Base-by-base conservation (phyloP, 2,113 vertebrate species). In the Neopipo cinnamomea region DNA sequence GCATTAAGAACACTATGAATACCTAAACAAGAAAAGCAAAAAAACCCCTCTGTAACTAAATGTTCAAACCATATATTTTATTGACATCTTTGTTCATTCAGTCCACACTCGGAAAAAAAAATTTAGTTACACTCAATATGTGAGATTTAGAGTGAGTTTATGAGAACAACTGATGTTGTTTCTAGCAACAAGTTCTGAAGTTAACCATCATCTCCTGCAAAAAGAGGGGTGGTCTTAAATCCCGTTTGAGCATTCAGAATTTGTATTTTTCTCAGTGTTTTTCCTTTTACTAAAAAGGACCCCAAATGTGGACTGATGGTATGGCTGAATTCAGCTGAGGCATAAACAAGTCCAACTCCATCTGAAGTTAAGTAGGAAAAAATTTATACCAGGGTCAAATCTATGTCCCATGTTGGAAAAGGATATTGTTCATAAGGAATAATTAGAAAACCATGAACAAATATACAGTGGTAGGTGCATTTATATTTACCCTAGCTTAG, bases 391-490 rank as follows among this genome's bases (percentile, higher is more conserved):
- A 56, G 28, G 46, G 66, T 59, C 39, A 77, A 63, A 70, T 71
- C 72, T 71, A 9, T 39, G 78, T 71, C 47, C 39, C 49, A 4
- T 55, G 63, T 35, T 93, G 52, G 53, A 81, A 93, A 93, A 8
- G 3, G 61, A 35, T 63, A 35, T 50, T 71, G 56, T 78, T 55
- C 65, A 71, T 33, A 89, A 77, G 39, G 56, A 93, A 77, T 92
- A 95, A 93, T 89, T 87, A 91, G 76, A 91, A 92, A 95, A 46
- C 42, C 42, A 77, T 59, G n/a, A 89, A 75, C 65, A 95, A 94
- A 83, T 63, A 91, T 13, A 59, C 30, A 71, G 73, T 22, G 10
- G 61, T 89, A 63, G 61, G 39, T 78, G 37, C 80, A 59, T 74
- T 95, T 93, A 55, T 93, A 91, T 72, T 89, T 96, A 91, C 56